phyloP scores from a whole-genome alignment of 2,888 invertebrate species.

The Drosophila testacea region DNA sequence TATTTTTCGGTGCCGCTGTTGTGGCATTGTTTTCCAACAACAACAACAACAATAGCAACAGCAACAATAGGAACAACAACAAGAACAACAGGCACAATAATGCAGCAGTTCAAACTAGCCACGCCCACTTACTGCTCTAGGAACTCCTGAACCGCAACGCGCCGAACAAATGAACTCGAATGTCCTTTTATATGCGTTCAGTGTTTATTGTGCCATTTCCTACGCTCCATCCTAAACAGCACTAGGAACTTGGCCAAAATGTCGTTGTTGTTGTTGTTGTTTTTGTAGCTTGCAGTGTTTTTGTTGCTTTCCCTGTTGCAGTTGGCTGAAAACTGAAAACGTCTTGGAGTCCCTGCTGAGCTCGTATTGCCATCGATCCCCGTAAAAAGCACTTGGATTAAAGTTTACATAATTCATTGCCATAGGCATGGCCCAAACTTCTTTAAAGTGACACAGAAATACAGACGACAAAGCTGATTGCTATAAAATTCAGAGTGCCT shows the following conservation, averaged over 20 bases:
- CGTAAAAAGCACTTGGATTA: constrained; percentile 61
- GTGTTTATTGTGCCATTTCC: constrained; percentile 78
- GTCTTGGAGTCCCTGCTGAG: constrained; percentile 56
- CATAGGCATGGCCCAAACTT: constrained; percentile 14
- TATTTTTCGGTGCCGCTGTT: constrained; percentile 74
- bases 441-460: constrained; percentile 48
- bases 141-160: constrained; percentile 61
- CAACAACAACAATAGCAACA: constrained; percentile 42
- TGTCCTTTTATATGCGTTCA: constrained; percentile 81
- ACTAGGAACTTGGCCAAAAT: constrained; percentile 69
- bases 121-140: constrained; percentile 59
- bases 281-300: constrained; percentile 10
- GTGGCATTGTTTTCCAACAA: constrained; percentile 70
- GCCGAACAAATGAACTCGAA: constrained; percentile 76
- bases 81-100: constrained; percentile 51
- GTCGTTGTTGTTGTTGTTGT: constrained; percentile 31
- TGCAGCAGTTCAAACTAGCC: constrained; percentile 58
- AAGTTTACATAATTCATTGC: constrained; percentile 72
- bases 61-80: constrained; percentile 17
- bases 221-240: constrained; percentile 56
- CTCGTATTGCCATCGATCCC: constrained; percentile 55
- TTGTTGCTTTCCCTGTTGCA: constrained; percentile 15
- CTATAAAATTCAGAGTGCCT: constrained; percentile 16
- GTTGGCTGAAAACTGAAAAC: constrained; percentile 28
- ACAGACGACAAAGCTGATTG: constrained; percentile 13